Base-by-base conservation (phyloP, 2,797 vertebrate genomes). In the Sylvilagus floridanus region DNA sequence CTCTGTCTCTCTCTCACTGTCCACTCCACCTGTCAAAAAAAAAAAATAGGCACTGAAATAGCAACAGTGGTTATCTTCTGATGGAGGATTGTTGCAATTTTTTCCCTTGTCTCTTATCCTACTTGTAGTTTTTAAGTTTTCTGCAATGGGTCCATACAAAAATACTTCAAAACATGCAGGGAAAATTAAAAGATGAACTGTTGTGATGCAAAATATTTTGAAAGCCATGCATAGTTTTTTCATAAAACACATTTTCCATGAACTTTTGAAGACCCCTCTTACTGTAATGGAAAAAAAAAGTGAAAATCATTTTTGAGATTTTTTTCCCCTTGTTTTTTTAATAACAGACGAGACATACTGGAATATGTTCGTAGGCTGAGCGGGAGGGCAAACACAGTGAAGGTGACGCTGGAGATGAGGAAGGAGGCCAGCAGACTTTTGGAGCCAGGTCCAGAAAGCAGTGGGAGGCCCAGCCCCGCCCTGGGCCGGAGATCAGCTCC, bases 391-490 rank as follows among this genome's bases (percentile, higher is more conserved):
- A 78, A 22, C 62, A 65, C 62, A 65, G 75, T 42, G 84, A 84
- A 72, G 24, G 50, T 4, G 50, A 60, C 50, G 12, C 35, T 57
- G 63, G 79, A 35, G 52, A 32, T 42, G 72, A 93, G 32, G 50
- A 73, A 88, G 69, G 72, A 73, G 50, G 26, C 63, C 89, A n/a
- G 68, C 89, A 87, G 47, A 60, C n/a, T 79, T 79, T 92, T 68
- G 73, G 78, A 84, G 26, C 21, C 57, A 32, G 35, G 26, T 50
- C 57, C 75, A n/a, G 68, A 71, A 93, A 35, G 54, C 69, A 17
- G 32, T 28, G 24, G 78, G 75, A 84, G 52, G 16, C 66, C 47
- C 26, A 69, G 22, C 83, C 69, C 73, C 47, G 54, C 22, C 7
- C 77, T 35, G 0, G 28, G 13, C 21, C 2, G 8, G 14, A 9